These are phyloP conservation scores for Amblyopsis rosae DNA, from an alignment of 2,113 vertebrate species.

Conservation along the genomic window DNA sequence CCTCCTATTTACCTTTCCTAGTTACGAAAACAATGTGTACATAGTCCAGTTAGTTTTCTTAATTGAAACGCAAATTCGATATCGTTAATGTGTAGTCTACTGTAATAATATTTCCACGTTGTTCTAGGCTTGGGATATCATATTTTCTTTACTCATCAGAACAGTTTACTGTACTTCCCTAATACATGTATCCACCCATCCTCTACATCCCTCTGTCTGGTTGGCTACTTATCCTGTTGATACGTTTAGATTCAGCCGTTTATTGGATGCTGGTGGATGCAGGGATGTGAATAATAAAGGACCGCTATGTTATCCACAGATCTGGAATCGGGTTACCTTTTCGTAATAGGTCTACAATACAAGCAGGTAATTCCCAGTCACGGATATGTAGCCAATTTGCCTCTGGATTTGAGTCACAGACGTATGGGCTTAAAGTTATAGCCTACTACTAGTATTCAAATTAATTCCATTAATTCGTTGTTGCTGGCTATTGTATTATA, in stretches of 20 bases:
- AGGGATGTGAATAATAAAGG: background rate
- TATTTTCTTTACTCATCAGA: constrained; percentile 10
- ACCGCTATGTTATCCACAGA: constrained; percentile 24
- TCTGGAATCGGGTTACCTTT: constrained; percentile 23
- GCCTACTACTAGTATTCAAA: too few relatives aligned
- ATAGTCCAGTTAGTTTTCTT: background rate
- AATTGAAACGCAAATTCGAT: background rate
- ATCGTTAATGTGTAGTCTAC: background rate
- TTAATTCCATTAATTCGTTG: too few relatives aligned
- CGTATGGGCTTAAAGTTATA: too few relatives aligned
- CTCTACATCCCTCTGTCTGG: constrained; percentile 14
- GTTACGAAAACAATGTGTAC: background rate
- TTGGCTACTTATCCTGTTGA: constrained; percentile 48
- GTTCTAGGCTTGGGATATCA: background rate
- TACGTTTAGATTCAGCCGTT: background rate
- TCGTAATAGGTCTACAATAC: background rate
- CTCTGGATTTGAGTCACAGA: constrained; percentile 40
- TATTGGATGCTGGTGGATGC: constrained; percentile 52
- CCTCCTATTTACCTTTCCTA: constrained; percentile 1
- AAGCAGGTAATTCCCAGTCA: too few relatives aligned
- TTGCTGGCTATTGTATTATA: too few relatives aligned
- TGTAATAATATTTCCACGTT: background rate
- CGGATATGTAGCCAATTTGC: constrained; percentile 20
- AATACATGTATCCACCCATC: constrained; percentile 44
- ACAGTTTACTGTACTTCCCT: constrained; percentile 54